phyloP scores from a whole-genome alignment of 2,888 invertebrate species.

The Dryocosmus kuriphilus region DNA sequence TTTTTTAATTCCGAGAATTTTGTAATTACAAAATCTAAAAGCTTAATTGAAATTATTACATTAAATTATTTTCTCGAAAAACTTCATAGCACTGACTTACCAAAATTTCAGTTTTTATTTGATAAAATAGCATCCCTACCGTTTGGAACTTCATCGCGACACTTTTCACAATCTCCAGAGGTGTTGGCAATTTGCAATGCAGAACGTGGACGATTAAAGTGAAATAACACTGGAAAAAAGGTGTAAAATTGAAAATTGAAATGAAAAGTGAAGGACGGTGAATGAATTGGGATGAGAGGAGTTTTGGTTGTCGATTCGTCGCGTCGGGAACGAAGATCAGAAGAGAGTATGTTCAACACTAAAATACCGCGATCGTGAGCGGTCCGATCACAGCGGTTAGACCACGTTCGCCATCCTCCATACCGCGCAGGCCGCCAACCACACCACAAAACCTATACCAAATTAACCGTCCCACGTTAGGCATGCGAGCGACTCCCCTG shows the following conservation, averaged over 20 bases:
- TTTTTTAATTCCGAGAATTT: no score
- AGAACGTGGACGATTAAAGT: background rate
- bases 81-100: background rate
- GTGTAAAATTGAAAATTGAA: background rate
- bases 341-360: constrained; percentile 44
- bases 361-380: constrained; percentile 47
- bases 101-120: background rate
- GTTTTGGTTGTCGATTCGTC: constrained; percentile 10
- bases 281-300: background rate
- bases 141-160: background rate
- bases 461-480: constrained; percentile 59
- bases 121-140: constrained; percentile 10
- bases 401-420: background rate
- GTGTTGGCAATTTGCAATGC: background rate
- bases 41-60: no score
- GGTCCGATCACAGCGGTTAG: constrained; percentile 35
- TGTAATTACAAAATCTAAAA: no score
- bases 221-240: background rate
- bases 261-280: background rate
- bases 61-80: no score
- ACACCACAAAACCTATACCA: constrained; percentile 50
- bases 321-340: background rate
- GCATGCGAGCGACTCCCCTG: constrained; percentile 49
- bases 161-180: background rate
- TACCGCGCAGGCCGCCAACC: constrained; percentile 41